These are phyloP conservation scores for Eupelmus urozonus DNA, from an alignment of 2,888 invertebrate genomes.

Conservation along the genomic window DNA sequence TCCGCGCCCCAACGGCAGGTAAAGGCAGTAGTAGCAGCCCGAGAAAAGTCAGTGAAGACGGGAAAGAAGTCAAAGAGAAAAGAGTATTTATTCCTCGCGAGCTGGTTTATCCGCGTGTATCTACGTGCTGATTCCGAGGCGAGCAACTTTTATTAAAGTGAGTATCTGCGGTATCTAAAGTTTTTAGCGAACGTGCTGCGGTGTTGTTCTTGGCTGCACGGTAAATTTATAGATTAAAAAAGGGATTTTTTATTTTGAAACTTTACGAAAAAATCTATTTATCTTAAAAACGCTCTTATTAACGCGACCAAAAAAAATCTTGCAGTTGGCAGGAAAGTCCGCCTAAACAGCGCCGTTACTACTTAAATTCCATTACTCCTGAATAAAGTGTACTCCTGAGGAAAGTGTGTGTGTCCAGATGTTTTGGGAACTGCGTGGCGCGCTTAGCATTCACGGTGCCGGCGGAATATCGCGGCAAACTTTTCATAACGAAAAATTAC, in stretches of 20 bases:
- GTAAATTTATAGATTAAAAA: no score
- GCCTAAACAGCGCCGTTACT: slow-evolving; percentile 21
- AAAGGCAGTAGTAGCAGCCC: not conserved
- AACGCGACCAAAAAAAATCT: no score
- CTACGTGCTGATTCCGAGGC: no score
- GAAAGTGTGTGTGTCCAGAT: slow-evolving; percentile 41
- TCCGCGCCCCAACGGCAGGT: not conserved
- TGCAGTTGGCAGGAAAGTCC: not conserved
- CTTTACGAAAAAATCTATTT: no score
- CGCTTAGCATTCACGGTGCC: slow-evolving; percentile 26
- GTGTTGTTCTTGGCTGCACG: no score
- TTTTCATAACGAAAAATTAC: slow-evolving; percentile 51
- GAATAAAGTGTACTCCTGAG: no score
- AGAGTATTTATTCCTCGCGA: slow-evolving; percentile 41
- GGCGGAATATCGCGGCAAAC: slow-evolving; percentile 23
- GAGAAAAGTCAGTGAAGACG: not conserved
- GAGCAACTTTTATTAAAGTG: slow-evolving; percentile 57
- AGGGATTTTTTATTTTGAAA: no score
- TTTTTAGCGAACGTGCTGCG: slow-evolving; percentile 25
- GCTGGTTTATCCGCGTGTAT: slow-evolving; percentile 34
- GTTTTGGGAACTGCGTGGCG: slow-evolving; percentile 17
- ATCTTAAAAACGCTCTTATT: no score
- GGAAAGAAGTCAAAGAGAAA: not conserved
- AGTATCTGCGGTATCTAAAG: slow-evolving; percentile 47
- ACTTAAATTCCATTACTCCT: slow-evolving; percentile 40